Percentiles rank a stretch among this genome's conserved stretches.
Evolutionary conservation across 2,797 vertebrate genomes (phyloP).

Genomic region (Dipus sagitta): DNA sequence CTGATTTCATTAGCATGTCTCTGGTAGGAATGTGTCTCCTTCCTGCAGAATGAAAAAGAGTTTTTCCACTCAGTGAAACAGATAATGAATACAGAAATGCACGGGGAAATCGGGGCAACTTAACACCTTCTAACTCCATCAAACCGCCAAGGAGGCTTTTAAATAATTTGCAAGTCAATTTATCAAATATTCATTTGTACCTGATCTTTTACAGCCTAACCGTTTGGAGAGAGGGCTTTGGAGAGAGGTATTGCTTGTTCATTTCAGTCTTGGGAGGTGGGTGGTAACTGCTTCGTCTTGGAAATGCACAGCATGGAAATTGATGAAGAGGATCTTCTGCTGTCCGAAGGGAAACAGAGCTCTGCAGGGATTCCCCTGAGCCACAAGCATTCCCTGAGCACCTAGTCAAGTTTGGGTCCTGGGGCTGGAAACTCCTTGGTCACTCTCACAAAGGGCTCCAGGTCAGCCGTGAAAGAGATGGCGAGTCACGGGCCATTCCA

Average conservation of each 20-base stretch:
- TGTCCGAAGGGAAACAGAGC: background rate
- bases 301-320: background rate
- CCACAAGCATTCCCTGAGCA: accelerated
- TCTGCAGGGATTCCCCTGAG: too few species aligned
- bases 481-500: accelerated
- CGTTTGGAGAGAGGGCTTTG: background rate
- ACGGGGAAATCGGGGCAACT: background rate
- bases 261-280: background rate
- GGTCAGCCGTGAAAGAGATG: accelerated
- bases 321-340: background rate
- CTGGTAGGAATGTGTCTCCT: background rate
- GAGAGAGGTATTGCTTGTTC: accelerated
- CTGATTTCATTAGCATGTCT: background rate
- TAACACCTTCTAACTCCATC: background rate
- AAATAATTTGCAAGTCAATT: background rate
- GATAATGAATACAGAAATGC: background rate
- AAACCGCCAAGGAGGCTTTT: background rate
- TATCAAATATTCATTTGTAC: background rate
- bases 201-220: background rate
- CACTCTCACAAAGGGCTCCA: accelerated
- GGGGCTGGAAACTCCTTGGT: accelerated
- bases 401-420: accelerated
- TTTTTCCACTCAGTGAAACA: constrained; percentile 42
- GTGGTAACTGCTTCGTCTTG: accelerated
- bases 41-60: background rate